Evolutionary conservation across 2,888 invertebrate species (phyloP), one percentile per base, ranked within the genome.

Genomic region (Choristoneura rosaceana): DNA sequence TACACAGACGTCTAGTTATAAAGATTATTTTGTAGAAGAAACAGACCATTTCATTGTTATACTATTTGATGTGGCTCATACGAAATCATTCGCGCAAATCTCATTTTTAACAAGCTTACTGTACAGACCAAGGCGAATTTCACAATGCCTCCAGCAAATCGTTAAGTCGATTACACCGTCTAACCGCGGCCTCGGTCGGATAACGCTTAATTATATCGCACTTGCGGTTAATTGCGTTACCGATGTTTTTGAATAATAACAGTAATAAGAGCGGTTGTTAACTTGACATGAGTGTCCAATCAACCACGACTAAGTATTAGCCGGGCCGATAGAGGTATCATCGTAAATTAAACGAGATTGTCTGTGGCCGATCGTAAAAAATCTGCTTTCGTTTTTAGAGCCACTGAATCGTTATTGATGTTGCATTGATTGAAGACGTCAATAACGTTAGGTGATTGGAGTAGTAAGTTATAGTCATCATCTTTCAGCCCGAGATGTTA

Each of bases 171-270:
- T 74, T 75, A 70, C 71, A 73, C 58, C 63, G 73, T 63, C 73
- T 69, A 74, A 52, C 47, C 64, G 34, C 65, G 68, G 70, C 76
- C 75, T 78, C 74, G 76, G 64, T 65, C 71, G 74, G 70, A 70
- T 76, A 75, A 70, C 62, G 74, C 63, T 66, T 76, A 77, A 77
- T 77, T 76, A 76, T 75, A 59, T 73, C 65, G 61, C 69, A 68
- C 66, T 70, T 62, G 73, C 64, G 68, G 71, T 74, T 77, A 75
- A 77, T 75, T 75, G 71, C 69, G 64, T 73, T 74, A 74, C 68
- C 61, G 69, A 70, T 73, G 71, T 68, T 74, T 71, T 71, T 75
- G 70, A 74, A 71, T 74, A 75, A 74, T 75, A 75, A 71, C 74
- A 33, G 66, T 74, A 74, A 74, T 74, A 75, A 74, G 68, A 58